Percentiles rank a stretch among this genome's conserved stretches.
These are phyloP conservation scores for Eulemur macaco DNA, from an alignment of 2,113 vertebrate genomes.

Conservation along the genomic window DNA sequence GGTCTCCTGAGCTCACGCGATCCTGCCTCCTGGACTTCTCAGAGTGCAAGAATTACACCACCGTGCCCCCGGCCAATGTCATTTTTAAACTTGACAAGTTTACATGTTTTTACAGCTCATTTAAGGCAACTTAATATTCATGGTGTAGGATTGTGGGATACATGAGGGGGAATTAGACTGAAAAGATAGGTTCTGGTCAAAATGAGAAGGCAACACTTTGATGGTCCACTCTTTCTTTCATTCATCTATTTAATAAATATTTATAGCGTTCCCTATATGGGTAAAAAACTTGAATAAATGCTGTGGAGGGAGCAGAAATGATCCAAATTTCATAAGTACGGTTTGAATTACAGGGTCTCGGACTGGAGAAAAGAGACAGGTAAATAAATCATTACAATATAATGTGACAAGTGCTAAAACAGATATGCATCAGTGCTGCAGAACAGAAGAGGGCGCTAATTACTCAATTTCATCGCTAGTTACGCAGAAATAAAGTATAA, in stretches of 20 bases:
- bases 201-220: not conserved
- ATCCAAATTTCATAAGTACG: not conserved
- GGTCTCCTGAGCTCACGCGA: too few species aligned
- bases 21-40: too few species aligned
- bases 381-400: not conserved
- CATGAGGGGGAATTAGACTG: not conserved
- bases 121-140: conserved; percentile 6
- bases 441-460: conserved; percentile 40
- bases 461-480: not conserved
- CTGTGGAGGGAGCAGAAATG: not conserved
- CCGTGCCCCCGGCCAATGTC: too few species aligned
- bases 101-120: not conserved
- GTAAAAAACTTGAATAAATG: not conserved
- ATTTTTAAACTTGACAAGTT: not conserved
- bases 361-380: not conserved
- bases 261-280: not conserved
- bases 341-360: not conserved
- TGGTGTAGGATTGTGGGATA: not conserved
- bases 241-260: not conserved
- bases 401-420: not conserved
- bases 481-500: not conserved
- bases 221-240: not conserved
- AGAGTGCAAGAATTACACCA: too few species aligned
- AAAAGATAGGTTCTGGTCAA: not conserved
- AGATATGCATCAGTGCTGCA: not conserved